These are phyloP conservation scores for Pollenia griseotomentosa DNA, from an alignment of 2,888 invertebrate genomes.

Conservation along the genomic window DNA sequence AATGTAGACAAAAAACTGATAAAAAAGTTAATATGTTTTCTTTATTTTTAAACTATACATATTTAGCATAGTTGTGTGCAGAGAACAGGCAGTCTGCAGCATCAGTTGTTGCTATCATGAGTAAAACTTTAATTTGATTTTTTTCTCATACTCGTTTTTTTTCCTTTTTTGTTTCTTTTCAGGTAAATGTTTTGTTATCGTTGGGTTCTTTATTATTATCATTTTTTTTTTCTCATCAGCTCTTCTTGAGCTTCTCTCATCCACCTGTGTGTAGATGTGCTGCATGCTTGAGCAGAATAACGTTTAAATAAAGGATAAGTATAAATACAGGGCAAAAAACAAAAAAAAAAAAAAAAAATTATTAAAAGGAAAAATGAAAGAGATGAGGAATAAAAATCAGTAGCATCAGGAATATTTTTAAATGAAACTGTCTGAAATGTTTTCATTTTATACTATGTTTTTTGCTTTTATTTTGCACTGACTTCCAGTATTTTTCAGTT, in stretches of 20 bases:
- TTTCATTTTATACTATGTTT: conserved; percentile 26
- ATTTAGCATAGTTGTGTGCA: neutral
- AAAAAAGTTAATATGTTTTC: conserved; percentile 19
- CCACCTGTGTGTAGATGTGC: conserved; percentile 37
- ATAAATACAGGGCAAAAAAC: neutral
- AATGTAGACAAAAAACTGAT: conserved; percentile 21
- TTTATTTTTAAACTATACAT: neutral
- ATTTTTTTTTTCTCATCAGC: neutral
- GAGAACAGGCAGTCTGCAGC: conserved; percentile 14
- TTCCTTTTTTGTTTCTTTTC: conserved; percentile 45
- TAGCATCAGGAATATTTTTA: conserved; percentile 17
- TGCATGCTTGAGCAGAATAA: conserved; percentile 12
- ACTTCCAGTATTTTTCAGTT: conserved; percentile 13
- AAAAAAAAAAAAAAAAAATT: neutral
- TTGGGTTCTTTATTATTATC: conserved; percentile 38
- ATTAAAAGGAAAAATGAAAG: neutral
- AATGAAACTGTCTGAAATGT: conserved; percentile 59
- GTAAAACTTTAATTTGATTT: conserved; percentile 61
- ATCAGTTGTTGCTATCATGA: conserved; percentile 39
- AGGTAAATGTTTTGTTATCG: conserved; percentile 66
- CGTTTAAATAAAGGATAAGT: conserved; percentile 57
- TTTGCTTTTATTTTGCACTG: neutral
- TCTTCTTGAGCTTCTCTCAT: neutral
- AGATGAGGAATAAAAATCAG: neutral
- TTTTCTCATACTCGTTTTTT: conserved; percentile 6